Conservation (phyloP, 2,888 invertebrate species). For the Scaptomyza parva region DNA sequence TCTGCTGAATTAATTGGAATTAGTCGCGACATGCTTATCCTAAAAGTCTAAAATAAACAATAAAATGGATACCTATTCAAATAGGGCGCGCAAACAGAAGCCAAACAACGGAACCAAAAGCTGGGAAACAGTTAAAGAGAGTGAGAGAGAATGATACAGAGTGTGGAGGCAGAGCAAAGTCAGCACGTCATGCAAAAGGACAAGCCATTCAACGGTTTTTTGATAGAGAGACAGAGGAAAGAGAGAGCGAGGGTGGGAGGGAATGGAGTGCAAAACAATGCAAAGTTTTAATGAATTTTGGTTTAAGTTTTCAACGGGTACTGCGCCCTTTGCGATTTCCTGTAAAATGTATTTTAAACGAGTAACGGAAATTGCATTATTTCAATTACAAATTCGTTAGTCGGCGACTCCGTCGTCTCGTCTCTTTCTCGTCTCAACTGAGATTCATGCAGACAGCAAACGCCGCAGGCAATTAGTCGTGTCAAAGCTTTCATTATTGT, state of each 20-base stretch:
- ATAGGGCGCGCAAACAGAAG: constrained; percentile 63
- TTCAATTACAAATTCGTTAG: constrained; percentile 80
- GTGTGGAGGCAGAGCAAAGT: constrained; percentile 39
- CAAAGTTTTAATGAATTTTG: constrained; percentile 81
- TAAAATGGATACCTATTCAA: constrained; percentile 80
- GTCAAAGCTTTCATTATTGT: constrained; percentile 81
- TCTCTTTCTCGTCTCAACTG: constrained; percentile 52
- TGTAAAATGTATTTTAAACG: constrained; percentile 80
- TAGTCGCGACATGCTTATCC: constrained; percentile 82
- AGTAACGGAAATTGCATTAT: constrained; percentile 81
- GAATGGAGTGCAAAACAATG: constrained; percentile 59
- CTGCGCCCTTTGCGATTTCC: constrained; percentile 76
- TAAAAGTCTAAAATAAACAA: constrained; percentile 80
- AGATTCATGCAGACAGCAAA: constrained; percentile 74
- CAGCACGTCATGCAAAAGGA: constrained; percentile 59
- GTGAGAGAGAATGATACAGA: background rate
- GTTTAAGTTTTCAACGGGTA: constrained; percentile 78
- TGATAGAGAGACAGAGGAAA: background rate
- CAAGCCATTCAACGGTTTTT: constrained; percentile 29
- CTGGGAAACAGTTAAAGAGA: background rate
- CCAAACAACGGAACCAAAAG: constrained; percentile 32
- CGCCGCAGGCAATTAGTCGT: constrained; percentile 80
- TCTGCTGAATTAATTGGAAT: constrained; percentile 82
- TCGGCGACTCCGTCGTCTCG: constrained; percentile 42
- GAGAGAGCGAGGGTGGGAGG: background rate